These are phyloP conservation scores for Atta cephalotes DNA, from an alignment of 1,140 invertebrate species.

Conservation along the genomic window DNA sequence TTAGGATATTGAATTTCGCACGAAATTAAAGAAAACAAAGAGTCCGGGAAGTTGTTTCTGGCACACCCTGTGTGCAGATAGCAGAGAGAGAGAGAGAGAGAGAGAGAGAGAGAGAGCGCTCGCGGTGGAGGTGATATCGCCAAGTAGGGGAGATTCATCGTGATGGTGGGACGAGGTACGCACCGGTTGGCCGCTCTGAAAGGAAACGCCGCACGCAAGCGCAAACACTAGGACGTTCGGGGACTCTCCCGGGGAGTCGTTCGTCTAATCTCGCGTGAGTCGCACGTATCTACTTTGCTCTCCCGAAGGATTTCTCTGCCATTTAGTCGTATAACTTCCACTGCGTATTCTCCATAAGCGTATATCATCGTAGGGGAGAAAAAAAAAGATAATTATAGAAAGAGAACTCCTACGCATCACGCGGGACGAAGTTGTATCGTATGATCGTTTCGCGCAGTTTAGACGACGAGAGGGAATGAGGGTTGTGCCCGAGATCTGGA, in stretches of 20 bases:
- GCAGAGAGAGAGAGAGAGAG: constrained; percentile 5
- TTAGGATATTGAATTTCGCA: constrained; percentile 75
- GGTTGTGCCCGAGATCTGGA: constrained; percentile 38
- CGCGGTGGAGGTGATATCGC: constrained; percentile 46
- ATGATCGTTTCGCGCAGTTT: constrained; percentile 47
- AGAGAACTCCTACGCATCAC: constrained; percentile 8
- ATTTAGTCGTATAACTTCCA: constrained; percentile 49
- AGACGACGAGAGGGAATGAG: constrained; percentile 24
- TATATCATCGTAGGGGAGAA: constrained; percentile 34
- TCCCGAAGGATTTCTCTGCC: constrained; percentile 45
- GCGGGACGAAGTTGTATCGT: constrained; percentile 22
- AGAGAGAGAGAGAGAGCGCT: neutral
- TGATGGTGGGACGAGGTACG: constrained; percentile 60
- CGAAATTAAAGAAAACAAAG: constrained; percentile 77
- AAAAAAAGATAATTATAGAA: constrained; percentile 31
- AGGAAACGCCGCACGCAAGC: constrained; percentile 74
- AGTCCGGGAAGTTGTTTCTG: constrained; percentile 72
- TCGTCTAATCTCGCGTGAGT: constrained; percentile 84
- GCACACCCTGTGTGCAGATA: constrained; percentile 72
- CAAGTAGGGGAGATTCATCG: constrained; percentile 60
- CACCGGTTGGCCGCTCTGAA: constrained; percentile 55
- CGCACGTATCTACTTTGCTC: constrained; percentile 76
- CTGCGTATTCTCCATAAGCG: constrained; percentile 37
- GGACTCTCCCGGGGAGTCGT: constrained; percentile 81
- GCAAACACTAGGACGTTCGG: constrained; percentile 72